Base-by-base conservation (phyloP, 2,113 vertebrate genomes). In the Centropus unirufus region DNA sequence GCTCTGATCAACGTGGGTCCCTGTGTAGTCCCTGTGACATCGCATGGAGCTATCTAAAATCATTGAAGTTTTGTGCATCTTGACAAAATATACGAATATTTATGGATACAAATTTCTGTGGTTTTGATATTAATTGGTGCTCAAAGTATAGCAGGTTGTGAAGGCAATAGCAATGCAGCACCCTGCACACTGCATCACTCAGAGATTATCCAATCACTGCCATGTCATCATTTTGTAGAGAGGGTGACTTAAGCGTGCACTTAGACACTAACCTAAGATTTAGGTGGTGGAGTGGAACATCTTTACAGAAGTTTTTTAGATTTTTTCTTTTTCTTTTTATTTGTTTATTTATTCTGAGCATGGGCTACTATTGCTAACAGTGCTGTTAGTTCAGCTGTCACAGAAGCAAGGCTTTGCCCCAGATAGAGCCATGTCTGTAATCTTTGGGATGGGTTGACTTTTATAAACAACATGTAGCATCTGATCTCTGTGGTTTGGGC, bases 321-420 rank as follows among this genome's bases (percentile, higher is more conserved):
- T 82, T 1, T 47, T 51, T 51, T 40, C 66, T 69, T 52, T 40
- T 92, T 87, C 67, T 79, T 81, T 91, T n/a, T 74, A 51, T 79
- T 30, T 85, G 15, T 64, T 90, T 95, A 49, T 89, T 54, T 57
- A 40, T 84, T 87, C 64, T 87, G 61, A 22, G 23, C 44, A 57
- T 3, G 40, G 26, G 44, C 47, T 95, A 18, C 66, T 67, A n/a
- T 91, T 70, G 46, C 34, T 92, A 74, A 66, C 52, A 76, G 62
- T 72, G 47, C 47, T 87, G 58, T 93, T 89, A 62, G 51, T 67
- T 92, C 91, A 88, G 82, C 91, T 85, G 89, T 85, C 75, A 51
- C 49, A 85, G 42, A 40, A 91, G 64, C 32, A 44, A 40, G 57
- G 29, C 69, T 85, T 79, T 79, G 62, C 49, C 67, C 40, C 39